Conservation (phyloP, 2,113 vertebrate species). For the Sphaerodactylus townsendi region DNA sequence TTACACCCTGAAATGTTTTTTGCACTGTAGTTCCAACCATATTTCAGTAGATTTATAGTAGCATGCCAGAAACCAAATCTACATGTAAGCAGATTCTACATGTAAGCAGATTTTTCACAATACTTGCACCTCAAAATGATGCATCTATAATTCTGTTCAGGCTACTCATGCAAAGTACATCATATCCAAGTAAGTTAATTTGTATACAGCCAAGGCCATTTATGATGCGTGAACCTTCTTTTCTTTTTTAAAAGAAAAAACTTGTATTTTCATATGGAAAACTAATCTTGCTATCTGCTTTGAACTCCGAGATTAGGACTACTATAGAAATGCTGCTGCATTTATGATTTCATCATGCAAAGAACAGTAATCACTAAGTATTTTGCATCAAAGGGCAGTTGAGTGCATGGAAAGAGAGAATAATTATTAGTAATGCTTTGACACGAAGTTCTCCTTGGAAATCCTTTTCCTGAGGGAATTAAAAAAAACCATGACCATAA, state of each 20-base stretch:
- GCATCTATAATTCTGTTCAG: background rate
- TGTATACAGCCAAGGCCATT: background rate
- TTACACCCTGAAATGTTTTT: background rate
- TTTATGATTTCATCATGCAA: background rate
- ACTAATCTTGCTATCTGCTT: background rate
- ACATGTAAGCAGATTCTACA: background rate
- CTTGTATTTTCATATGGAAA: background rate
- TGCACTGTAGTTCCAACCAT: background rate
- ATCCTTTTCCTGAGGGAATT: slow-evolving; percentile 28
- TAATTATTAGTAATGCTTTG: slow-evolving; percentile 9
- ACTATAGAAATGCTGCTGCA: background rate
- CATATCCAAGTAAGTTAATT: background rate
- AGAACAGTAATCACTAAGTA: background rate
- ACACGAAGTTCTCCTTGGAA: slow-evolving; percentile 10
- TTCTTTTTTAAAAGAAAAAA: background rate
- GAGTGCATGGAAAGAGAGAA: slow-evolving; percentile 22
- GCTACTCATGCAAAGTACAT: background rate
- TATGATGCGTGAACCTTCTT: background rate
- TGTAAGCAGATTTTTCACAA: background rate
- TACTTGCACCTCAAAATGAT: background rate
- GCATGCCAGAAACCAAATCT: background rate
- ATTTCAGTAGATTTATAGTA: background rate
- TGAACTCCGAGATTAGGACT: background rate
- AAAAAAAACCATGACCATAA: slow-evolving; percentile 10
- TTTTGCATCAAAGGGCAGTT: slow-evolving; percentile 1